Evolutionary conservation across 1,140 invertebrate species (phyloP).

Genomic region (Megalopta genalis): DNA sequence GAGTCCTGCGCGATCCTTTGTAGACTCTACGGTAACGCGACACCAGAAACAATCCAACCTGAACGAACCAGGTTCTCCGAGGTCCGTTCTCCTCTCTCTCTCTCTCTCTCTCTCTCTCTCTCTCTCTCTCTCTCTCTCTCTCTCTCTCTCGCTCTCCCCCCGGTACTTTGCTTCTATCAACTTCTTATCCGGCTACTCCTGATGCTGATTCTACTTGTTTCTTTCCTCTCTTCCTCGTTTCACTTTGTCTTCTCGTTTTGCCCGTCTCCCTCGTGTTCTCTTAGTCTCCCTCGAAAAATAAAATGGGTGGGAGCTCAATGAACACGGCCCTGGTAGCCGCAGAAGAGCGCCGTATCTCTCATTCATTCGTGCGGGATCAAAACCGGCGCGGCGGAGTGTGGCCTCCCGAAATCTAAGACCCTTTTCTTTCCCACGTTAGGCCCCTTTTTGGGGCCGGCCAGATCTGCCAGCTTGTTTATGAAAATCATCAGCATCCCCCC

Average conservation of each 20-base stretch:
- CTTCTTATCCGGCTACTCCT: slow-evolving; percentile 27
- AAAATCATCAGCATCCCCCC: neutral
- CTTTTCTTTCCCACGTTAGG: slow-evolving; percentile 51
- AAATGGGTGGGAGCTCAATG: slow-evolving; percentile 57
- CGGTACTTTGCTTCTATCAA: slow-evolving; percentile 42
- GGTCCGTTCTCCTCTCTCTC: slow-evolving; percentile 36
- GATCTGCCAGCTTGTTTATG: neutral
- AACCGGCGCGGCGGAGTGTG: slow-evolving; percentile 41
- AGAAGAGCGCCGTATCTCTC: slow-evolving; percentile 56
- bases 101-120: slow-evolving; percentile 9
- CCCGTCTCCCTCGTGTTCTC: slow-evolving; percentile 31
- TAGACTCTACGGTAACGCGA: slow-evolving; percentile 73
- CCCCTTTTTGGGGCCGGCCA: slow-evolving; percentile 4
- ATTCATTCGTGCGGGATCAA: slow-evolving; percentile 63
- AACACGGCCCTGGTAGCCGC: slow-evolving; percentile 60
- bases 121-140: too few species aligned
- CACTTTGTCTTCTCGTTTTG: slow-evolving; percentile 18
- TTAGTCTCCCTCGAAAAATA: slow-evolving; percentile 35
- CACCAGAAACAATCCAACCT: slow-evolving; percentile 71
- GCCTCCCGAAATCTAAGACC: slow-evolving; percentile 25
- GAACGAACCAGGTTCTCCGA: slow-evolving; percentile 62
- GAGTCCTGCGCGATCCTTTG: slow-evolving; percentile 73
- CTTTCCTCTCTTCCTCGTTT: slow-evolving; percentile 27
- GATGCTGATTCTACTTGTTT: slow-evolving; percentile 26
- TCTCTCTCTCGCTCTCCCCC: neutral